Conservation (phyloP, 2,113 vertebrate species). For the Orientallactaga bullata region DNA sequence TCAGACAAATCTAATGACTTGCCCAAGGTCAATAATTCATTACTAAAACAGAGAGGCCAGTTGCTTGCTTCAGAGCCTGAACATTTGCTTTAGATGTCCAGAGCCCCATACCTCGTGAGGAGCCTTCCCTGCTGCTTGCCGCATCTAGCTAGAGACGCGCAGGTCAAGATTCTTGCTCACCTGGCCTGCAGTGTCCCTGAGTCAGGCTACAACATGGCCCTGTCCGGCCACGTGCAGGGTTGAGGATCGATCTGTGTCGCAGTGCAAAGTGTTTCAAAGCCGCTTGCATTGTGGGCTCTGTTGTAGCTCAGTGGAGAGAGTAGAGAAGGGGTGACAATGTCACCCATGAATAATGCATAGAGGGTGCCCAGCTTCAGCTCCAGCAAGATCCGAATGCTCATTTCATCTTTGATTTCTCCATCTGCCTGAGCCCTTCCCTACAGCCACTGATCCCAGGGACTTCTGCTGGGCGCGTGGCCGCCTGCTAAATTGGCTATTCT, state of each 20-base stretch:
- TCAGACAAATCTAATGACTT: slow-evolving; percentile 14
- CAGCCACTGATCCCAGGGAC: slow-evolving; percentile 63
- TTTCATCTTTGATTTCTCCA: slow-evolving; percentile 74
- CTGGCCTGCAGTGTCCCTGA: not conserved
- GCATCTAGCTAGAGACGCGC: not conserved
- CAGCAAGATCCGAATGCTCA: slow-evolving; percentile 59
- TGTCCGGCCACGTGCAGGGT: not conserved
- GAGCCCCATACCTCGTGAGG: not conserved
- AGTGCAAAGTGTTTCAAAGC: slow-evolving; percentile 56
- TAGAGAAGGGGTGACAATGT: slow-evolving; percentile 55
- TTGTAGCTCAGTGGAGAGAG: slow-evolving; percentile 57
- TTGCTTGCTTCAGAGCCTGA: not conserved
- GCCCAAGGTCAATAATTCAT: slow-evolving; percentile 33
- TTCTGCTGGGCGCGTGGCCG: not conserved
- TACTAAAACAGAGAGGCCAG: not conserved
- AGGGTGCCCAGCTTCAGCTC: slow-evolving; percentile 54
- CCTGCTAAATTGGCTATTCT: slow-evolving; percentile 76
- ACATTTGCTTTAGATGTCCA: not conserved
- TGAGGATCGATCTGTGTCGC: not conserved
- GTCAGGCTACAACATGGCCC: not conserved
- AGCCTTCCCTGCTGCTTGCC: not conserved
- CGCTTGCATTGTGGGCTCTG: not conserved
- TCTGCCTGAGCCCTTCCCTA: slow-evolving; percentile 49
- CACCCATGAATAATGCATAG: slow-evolving; percentile 58
- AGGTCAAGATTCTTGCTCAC: not conserved